Evolutionary conservation across 2,113 vertebrate genomes (phyloP).

Genomic region (Zingel zingel): DNA sequence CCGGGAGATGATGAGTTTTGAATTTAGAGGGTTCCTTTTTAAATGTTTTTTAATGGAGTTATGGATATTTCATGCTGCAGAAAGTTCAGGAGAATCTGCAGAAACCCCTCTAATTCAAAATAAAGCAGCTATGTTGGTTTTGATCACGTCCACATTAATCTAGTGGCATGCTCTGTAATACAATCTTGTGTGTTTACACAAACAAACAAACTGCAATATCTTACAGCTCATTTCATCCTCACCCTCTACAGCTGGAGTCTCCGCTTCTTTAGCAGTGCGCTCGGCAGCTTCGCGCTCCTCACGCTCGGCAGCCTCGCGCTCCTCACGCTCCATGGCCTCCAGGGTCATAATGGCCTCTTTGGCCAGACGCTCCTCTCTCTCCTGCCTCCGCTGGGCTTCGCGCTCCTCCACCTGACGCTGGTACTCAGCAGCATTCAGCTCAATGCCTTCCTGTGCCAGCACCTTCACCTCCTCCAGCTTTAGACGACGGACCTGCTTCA

Average conservation of each 20-base stretch:
- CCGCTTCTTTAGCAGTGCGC: conserved; percentile 67
- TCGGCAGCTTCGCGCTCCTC: conserved; percentile 77
- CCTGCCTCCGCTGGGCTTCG: conserved; percentile 84
- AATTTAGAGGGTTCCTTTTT: background rate
- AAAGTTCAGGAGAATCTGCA: background rate
- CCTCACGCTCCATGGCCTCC: conserved; percentile 83
- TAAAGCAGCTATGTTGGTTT: background rate
- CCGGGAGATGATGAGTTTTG: background rate
- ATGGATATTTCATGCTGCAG: background rate
- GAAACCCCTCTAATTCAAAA: background rate
- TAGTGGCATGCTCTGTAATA: background rate
- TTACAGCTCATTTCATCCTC: conserved; percentile 32
- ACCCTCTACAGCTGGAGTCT: conserved; percentile 60
- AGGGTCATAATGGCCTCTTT: conserved; percentile 81
- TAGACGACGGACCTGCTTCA: conserved; percentile 90
- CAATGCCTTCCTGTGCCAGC: conserved; percentile 86
- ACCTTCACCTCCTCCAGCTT: conserved; percentile 93
- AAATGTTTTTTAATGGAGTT: background rate
- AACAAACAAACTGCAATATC: background rate
- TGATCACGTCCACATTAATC: background rate
- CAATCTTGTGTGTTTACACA: background rate
- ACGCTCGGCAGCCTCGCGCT: conserved; percentile 70
- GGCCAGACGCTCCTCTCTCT: conserved; percentile 82
- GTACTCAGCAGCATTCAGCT: conserved; percentile 86
- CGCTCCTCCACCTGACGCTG: conserved; percentile 83